Base-by-base conservation (phyloP, 2,888 invertebrate genomes). In the Pammene aurita region DNA sequence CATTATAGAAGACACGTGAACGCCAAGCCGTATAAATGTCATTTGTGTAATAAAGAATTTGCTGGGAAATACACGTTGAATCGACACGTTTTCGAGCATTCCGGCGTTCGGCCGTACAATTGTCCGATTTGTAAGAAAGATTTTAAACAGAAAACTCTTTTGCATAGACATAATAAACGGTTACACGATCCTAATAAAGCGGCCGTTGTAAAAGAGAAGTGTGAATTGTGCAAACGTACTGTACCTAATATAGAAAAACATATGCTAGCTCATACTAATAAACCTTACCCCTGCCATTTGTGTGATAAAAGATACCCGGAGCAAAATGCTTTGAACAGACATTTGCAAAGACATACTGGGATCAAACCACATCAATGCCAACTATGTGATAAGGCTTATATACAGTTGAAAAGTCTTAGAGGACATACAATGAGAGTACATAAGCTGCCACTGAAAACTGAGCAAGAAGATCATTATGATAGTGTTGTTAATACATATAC, bases 221-320 rank as follows among this genome's bases (percentile, higher is more conserved):
- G 70, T 14, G 14, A 70, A 9, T 5, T 70, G 2, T 70, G 70
- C 5, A 66, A 70, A 34, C 44, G 70, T 2, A 50, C 42, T 10
- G 70, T 70, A 0, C 62, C 67, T 26, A 44, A 70, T 11, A 41
- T 73, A 35, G 64, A 73, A 0, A 67, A 58, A 9, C 73, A 73
- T 54, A 64, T 73, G 48, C 9, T 34, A 16, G 68, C 67, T 0
- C 73, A 73, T 35, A 65, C 46, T 1, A 72, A 71, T 6, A 72
- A 70, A 9, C 72, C 72, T 0, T 72, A 57, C n/a, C 61, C 66
- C 0, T 73, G 73, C 14, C 71, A 73, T 52, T 18, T 70, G 6
- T 73, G 73, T 18, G 72, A 70, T 0, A 72, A 68, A 14, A 64
- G 56, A 0, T 73, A 71, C 38, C 61, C 72, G 0, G 46, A 56